Evolutionary conservation across 2,888 invertebrate species (phyloP).

Genomic region (Agriopis leucophaearia): DNA sequence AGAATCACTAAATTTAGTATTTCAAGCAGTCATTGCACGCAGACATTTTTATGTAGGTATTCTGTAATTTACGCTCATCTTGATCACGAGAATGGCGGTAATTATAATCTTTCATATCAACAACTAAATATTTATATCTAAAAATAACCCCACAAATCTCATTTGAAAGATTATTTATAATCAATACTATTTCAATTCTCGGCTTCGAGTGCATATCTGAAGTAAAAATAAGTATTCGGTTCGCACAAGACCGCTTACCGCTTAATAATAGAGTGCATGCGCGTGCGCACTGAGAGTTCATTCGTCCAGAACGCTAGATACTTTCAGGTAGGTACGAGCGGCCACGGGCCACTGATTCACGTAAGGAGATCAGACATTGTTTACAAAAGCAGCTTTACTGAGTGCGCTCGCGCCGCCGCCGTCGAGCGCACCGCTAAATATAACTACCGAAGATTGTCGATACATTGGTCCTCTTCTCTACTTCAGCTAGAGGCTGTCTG

Average conservation of each 20-base stretch:
- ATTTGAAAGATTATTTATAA: conserved; percentile 11
- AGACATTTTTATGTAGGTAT: conserved; percentile 10
- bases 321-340: conserved; percentile 23
- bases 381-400: conserved; percentile 44
- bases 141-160: conserved; percentile 3
- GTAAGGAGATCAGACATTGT: conserved; percentile 48
- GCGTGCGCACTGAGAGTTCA: conserved; percentile 29
- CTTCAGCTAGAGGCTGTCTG: not conserved
- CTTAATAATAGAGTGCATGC: conserved; percentile 34
- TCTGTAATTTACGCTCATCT: conserved; percentile 1
- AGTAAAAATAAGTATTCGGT: conserved; percentile 28
- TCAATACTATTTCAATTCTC: conserved; percentile 14
- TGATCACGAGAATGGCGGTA: not conserved
- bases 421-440: conserved; percentile 52
- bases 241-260: conserved; percentile 18
- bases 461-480: conserved; percentile 40
- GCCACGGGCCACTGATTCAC: conserved; percentile 46
- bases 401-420: conserved; percentile 39
- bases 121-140: not conserved
- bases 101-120: not conserved
- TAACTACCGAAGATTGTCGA: conserved; percentile 52
- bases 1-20: not conserved
- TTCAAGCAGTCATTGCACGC: not conserved
- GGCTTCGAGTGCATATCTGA: conserved; percentile 7
- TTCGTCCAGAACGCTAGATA: conserved; percentile 39